phyloP scores from a whole-genome alignment of 2,113 vertebrate species.

The Ceyx melanurus region DNA sequence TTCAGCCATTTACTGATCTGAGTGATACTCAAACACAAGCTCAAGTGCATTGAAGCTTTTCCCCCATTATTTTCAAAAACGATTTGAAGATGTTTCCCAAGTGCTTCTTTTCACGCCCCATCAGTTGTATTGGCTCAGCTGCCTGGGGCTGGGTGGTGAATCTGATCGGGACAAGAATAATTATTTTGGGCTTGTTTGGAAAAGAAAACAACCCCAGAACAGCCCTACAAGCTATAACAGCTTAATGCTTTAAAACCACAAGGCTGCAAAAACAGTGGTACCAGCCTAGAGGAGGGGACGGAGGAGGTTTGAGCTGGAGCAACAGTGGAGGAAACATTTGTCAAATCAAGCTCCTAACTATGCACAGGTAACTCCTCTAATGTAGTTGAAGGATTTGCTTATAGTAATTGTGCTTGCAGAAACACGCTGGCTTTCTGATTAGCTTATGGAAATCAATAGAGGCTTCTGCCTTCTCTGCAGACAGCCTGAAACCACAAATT shows the following conservation, averaged over 20 bases:
- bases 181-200: neutral
- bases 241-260: neutral
- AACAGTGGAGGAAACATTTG: neutral
- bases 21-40: neutral
- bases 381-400: neutral
- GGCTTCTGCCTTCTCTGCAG: neutral
- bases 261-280: neutral
- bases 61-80: neutral
- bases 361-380: neutral
- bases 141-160: neutral
- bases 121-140: neutral
- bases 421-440: neutral
- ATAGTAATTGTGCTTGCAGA: neutral
- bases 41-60: neutral
- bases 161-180: neutral
- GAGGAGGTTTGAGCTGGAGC: neutral
- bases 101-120: neutral
- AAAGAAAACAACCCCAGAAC: neutral
- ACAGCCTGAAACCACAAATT: neutral
- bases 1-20: neutral
- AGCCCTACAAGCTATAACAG: neutral
- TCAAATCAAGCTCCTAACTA: neutral
- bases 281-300: neutral
- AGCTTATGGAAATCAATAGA: neutral
- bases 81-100: neutral